These are phyloP conservation scores for Uloborus plumipes DNA, from an alignment of 2,888 invertebrate species.

Conservation along the genomic window DNA sequence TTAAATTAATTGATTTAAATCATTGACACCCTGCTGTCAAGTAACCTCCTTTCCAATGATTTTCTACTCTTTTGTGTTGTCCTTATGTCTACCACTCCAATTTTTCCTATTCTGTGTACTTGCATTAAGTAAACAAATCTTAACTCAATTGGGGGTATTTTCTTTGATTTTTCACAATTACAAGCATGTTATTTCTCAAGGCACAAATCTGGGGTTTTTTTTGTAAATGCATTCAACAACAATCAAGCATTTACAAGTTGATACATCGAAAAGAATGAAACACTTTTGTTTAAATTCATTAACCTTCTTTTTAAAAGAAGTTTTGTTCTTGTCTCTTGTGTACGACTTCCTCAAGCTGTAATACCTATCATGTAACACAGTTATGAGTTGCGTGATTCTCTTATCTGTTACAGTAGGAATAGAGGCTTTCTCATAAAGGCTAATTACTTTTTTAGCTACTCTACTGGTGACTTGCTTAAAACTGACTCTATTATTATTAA, in stretches of 20 bases:
- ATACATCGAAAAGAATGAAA: not conserved
- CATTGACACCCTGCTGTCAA: no score
- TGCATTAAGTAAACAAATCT: conserved; percentile 19
- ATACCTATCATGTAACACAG: not conserved
- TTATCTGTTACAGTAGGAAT: not conserved
- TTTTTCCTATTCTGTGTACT: conserved; percentile 25
- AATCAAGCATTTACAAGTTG: no score
- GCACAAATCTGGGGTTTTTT: no score
- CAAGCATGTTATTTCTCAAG: no score
- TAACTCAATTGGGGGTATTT: conserved; percentile 6
- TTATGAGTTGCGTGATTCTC: conserved; percentile 1
- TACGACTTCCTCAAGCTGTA: not conserved
- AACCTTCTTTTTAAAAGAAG: not conserved
- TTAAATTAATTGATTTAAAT: no score
- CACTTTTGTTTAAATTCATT: not conserved
- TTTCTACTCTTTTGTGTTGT: conserved; percentile 10
- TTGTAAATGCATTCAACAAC: no score
- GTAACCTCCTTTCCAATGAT: conserved; percentile 13
- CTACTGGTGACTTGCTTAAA: no score
- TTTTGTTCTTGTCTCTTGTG: not conserved
- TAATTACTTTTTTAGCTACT: no score
- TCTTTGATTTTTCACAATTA: not conserved
- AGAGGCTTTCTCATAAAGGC: not conserved
- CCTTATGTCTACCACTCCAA: conserved; percentile 7
- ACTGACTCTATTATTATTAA: conserved; percentile 1